Evolutionary conservation across 2,888 invertebrate species (phyloP), one percentile per base, ranked within the genome.

Genomic region (Theodoxus fluviatilis): DNA sequence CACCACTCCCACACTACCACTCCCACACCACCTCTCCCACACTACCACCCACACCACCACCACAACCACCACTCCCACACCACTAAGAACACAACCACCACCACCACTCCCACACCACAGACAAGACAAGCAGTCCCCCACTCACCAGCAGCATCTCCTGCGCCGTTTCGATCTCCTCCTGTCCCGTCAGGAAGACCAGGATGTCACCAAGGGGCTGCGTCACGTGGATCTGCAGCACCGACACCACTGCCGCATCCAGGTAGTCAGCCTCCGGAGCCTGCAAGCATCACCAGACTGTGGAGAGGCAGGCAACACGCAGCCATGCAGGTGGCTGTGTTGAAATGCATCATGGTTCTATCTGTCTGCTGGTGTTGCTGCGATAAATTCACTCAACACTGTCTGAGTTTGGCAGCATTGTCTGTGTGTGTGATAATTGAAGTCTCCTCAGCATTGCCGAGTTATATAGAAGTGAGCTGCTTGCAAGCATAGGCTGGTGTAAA

Each of bases 201-300:
- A 99, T 92, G 87, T 99, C 99, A 1, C 99, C 99, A 28, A 93
- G 88, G 0, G 97, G 95, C 87, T 99, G 98, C 0, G 98, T 98
- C 6, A 96, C 94, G 88, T 99, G 99, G 79, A 99, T 99, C 89
- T 99, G 99, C 76, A 99, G 89, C 38, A 99, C 92, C 0, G 98
- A 96, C 0, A 97, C 95, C n/a, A 98, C 96, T 85, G 95, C 93
- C 0, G 98, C 98, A 87, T 99, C 98, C 64, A 99, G 93, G 87
- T 98, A 99, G 89, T 99, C 98, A 1, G 98, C 98, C 89, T 99
- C 99, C 0, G 99, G 99, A 0, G 98, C 98, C 83, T 77, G 76
- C 73, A 68, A 63, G 6, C 22, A 52, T 49, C n/a, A 49, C 0
- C 9, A 64, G 18, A 22, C 65, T 18, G 37, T 64, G 38, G 18